Evolutionary conservation across 2,888 invertebrate species (phyloP).

Genomic region (Adineta ricciae): DNA sequence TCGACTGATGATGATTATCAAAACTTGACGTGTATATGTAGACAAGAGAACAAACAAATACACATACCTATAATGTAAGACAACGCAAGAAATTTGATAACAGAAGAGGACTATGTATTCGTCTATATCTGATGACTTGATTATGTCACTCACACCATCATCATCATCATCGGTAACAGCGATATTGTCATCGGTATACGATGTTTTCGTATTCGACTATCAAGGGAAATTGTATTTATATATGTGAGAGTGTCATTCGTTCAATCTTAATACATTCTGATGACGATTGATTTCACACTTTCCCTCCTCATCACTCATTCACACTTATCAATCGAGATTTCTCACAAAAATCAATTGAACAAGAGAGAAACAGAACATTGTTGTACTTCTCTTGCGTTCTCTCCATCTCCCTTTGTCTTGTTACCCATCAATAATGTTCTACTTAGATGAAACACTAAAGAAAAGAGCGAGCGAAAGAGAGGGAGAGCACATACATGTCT

Average conservation of each 20-base stretch:
- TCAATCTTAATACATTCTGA: not conserved
- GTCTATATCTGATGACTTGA: not conserved
- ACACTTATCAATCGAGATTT: not conserved
- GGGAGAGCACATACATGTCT: not conserved
- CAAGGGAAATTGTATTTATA: not conserved
- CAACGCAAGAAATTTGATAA: not conserved
- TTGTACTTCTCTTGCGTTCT: not conserved
- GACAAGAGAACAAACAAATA: not conserved
- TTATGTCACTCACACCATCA: not conserved
- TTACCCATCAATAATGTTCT: not conserved
- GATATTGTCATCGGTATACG: not conserved
- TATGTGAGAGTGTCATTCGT: not conserved
- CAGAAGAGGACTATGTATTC: not conserved
- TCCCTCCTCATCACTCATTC: not conserved
- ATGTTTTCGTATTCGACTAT: not conserved
- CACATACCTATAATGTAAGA: not conserved
- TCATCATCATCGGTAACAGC: not conserved
- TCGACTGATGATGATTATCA: not conserved
- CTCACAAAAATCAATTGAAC: conserved; percentile 8
- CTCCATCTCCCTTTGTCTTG: too few relatives aligned
- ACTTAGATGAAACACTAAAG: not conserved
- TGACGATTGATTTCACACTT: conserved; percentile 9
- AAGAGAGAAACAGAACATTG: not conserved
- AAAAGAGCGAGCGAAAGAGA: not conserved
- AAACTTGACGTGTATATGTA: not conserved